A percentile compares a stretch with the other conserved stretches of the same genome.
These are phyloP conservation scores for Piezodorus guildinii DNA, from an alignment of 1,140 invertebrate species.

Conservation along the genomic window DNA sequence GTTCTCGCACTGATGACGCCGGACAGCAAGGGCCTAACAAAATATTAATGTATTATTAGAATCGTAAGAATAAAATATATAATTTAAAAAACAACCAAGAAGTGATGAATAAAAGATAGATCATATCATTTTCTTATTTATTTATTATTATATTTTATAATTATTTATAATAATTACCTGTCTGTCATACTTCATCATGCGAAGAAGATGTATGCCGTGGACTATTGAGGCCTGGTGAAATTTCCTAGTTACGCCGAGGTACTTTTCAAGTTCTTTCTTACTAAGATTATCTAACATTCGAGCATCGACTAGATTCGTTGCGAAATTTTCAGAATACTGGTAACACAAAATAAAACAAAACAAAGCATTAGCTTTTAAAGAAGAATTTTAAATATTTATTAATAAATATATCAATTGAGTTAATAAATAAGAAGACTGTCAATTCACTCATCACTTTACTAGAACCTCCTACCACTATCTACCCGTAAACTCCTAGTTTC, in stretches of 20 bases:
- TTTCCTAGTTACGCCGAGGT: slow-evolving; percentile 77
- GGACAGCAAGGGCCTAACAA: slow-evolving; percentile 65
- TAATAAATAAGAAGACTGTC: too few relatives aligned
- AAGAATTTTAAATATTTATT: too few relatives aligned
- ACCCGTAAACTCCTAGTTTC: too few relatives aligned
- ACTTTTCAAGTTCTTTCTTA: slow-evolving; percentile 88
- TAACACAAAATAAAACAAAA: slow-evolving; percentile 19
- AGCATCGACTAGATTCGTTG: slow-evolving; percentile 82
- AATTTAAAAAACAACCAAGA: background rate
- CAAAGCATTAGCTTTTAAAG: too few relatives aligned
- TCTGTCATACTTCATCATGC: slow-evolving; percentile 84
- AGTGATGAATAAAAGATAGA: too few relatives aligned
- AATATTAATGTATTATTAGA: background rate
- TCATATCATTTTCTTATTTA: too few relatives aligned
- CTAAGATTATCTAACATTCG: slow-evolving; percentile 81
- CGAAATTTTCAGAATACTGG: slow-evolving; percentile 75
- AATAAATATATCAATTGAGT: too few relatives aligned
- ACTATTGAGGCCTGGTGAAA: slow-evolving; percentile 89
- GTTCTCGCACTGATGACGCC: slow-evolving; percentile 75
- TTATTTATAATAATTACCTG: too few relatives aligned
- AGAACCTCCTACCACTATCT: too few relatives aligned
- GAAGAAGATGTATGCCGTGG: slow-evolving; percentile 79
- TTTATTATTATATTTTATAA: too few relatives aligned
- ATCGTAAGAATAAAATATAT: background rate
- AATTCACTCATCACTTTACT: too few relatives aligned